Evolutionary conservation across 2,888 invertebrate species (phyloP), one percentile per base, ranked within the genome.

Genomic region (Proisotoma minuta): DNA sequence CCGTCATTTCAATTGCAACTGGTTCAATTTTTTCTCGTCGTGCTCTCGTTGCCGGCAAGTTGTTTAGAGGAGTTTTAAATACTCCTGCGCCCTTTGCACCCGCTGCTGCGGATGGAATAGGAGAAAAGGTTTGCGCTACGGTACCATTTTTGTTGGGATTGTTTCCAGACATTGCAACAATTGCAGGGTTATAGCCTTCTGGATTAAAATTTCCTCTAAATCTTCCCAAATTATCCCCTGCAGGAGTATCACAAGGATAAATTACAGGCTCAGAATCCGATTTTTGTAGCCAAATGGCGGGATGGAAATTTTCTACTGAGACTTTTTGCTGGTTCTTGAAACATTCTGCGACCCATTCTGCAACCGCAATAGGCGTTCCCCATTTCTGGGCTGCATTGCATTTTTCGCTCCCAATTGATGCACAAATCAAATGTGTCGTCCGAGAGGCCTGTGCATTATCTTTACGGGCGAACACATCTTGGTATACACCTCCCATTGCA

Each of bases 331-430:
- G 54, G 22, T 61, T 51, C 1, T 2, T 22, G 27, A 62, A 63
- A 20, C 91, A 91, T 26, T 83, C 82, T 49, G 87, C 75, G 53
- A 94, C 76, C 94, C 94, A 95, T 10, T 84, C 79, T 10, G 86
- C 85, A 0, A 78, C 83, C 0, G 95, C 87, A 1, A 88, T 88
- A 0, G 92, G 93, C 61, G 91, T 79, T 12, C 84, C 83, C 96
- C 95, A 96, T 77, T 89, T 90, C 0, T 87, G 74, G 0, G 91
- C 89, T 0, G 92, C 93, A 43, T 81, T 80, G 76, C 89, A 89
- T 76, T 94, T 96, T 73, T 87, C 88, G n/a, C 77, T 76, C 0
- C 81, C 80, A 0, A 89, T 81, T 0, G 81, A 80, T 3, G 86
- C 85, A 68, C 89, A 89, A 2, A 96, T 80, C 0, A 96, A 80